These are phyloP conservation scores for Scelioninae gen. 1 DNA, from an alignment of 2,888 invertebrate species.

Conservation along the genomic window DNA sequence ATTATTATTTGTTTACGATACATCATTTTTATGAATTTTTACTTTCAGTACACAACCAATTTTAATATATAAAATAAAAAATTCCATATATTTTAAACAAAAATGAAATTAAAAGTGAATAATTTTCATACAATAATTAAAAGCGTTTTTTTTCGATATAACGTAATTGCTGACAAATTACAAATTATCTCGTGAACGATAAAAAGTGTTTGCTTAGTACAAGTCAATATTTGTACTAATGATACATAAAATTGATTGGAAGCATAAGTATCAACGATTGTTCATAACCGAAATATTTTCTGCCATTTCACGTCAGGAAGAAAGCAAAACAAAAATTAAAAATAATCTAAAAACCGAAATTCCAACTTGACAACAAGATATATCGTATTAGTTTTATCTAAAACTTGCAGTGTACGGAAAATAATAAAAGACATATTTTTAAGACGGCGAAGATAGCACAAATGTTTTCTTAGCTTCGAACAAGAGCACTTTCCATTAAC, in stretches of 20 bases:
- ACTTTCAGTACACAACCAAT: too few species aligned
- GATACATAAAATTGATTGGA: conserved; percentile 45
- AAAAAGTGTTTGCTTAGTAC: conserved; percentile 44
- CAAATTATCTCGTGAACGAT: conserved; percentile 34
- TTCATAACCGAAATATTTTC: background rate
- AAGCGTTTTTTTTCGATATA: background rate
- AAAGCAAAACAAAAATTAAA: too few species aligned
- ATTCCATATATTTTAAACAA: too few species aligned
- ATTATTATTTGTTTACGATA: too few species aligned
- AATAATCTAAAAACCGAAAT: conserved; percentile 1
- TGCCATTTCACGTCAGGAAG: background rate
- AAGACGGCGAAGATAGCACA: background rate
- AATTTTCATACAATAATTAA: background rate
- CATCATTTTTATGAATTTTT: too few species aligned
- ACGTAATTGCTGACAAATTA: conserved; percentile 5
- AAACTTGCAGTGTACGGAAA: background rate
- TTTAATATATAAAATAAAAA: too few species aligned
- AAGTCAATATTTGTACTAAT: conserved; percentile 42
- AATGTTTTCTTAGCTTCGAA: conserved; percentile 13
- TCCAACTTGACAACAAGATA: conserved; percentile 22
- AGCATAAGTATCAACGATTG: background rate
- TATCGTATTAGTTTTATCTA: conserved; percentile 10
- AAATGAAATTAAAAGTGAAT: background rate
- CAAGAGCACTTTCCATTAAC: conserved; percentile 7
- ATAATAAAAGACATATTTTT: conserved; percentile 3